phyloP scores from a whole-genome alignment of 2,113 vertebrate species.

The Rhagologus leucostigma region DNA sequence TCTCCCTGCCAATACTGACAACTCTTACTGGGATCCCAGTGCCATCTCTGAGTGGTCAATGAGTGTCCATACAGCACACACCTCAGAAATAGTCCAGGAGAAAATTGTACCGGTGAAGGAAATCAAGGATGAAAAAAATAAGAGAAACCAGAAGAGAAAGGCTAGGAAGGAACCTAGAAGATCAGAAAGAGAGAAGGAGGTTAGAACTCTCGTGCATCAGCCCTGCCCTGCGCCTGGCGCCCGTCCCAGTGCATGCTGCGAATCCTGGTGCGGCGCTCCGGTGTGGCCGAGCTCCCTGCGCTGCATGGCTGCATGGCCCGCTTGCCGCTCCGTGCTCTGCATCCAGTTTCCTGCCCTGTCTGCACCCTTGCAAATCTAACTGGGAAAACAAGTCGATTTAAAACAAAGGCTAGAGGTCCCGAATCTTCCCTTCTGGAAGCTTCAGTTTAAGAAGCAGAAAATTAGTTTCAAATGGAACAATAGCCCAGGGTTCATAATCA shows the following conservation, averaged over 20 bases:
- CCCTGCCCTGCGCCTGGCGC: slow-evolving; percentile 1
- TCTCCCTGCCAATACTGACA: slow-evolving; percentile 60
- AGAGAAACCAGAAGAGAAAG: slow-evolving; percentile 80
- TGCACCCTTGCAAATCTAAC: neutral
- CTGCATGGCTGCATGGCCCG: slow-evolving; percentile 32
- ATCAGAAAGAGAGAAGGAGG: slow-evolving; percentile 84
- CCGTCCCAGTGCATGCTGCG: slow-evolving; percentile 9
- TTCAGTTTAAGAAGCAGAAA: neutral
- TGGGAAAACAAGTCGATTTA: neutral
- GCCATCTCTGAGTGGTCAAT: slow-evolving; percentile 80
- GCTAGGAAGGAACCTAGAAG: slow-evolving; percentile 80
- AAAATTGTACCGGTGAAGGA: slow-evolving; percentile 66
- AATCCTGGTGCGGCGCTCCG: neutral
- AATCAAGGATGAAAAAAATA: slow-evolving; percentile 75
- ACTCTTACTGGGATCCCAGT: slow-evolving; percentile 64
- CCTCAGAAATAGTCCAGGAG: slow-evolving; percentile 74
- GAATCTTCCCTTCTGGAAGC: neutral
- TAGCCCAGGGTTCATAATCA: neutral
- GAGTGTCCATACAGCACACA: slow-evolving; percentile 71
- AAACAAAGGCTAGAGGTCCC: neutral
- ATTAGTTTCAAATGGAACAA: neutral
- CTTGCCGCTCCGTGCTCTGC: neutral
- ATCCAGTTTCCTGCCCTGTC: neutral
- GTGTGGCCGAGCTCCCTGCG: neutral
- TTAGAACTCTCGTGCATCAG: slow-evolving; percentile 62